phyloP scores from a whole-genome alignment of 92 coral and sea anemone species.

The Micromussa lordhowensis region DNA sequence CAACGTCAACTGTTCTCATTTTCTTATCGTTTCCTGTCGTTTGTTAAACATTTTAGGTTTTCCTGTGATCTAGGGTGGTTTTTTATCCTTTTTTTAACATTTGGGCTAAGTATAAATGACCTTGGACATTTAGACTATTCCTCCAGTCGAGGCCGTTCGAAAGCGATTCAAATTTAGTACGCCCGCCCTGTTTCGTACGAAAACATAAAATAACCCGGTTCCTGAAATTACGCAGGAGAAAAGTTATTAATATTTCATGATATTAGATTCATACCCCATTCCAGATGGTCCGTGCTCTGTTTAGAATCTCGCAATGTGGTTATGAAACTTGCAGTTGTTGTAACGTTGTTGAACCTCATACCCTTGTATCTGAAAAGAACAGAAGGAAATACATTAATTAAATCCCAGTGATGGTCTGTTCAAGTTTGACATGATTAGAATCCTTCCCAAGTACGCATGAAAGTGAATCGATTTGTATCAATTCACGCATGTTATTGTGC shows the following conservation, averaged over 20 bases:
- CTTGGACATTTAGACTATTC: background rate
- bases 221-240: background rate
- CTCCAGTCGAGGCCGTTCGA: background rate
- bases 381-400: background rate
- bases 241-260: background rate
- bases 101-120: background rate
- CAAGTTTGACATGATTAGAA: background rate
- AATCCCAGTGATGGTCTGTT: too few species aligned
- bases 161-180: background rate
- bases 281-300: background rate
- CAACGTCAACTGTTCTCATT: background rate
- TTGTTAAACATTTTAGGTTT: background rate
- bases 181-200: background rate
- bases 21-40: background rate
- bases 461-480: background rate
- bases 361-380: conserved; percentile 1
- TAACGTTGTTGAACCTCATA: background rate
- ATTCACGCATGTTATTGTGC: background rate
- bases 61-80: background rate
- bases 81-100: background rate
- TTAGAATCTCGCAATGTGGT: background rate
- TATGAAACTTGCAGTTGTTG: conserved; percentile 1
- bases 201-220: background rate
- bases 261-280: conserved; percentile 21
- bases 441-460: background rate